phyloP scores from a whole-genome alignment of 2,113 vertebrate species.

The Pitta sordida region DNA sequence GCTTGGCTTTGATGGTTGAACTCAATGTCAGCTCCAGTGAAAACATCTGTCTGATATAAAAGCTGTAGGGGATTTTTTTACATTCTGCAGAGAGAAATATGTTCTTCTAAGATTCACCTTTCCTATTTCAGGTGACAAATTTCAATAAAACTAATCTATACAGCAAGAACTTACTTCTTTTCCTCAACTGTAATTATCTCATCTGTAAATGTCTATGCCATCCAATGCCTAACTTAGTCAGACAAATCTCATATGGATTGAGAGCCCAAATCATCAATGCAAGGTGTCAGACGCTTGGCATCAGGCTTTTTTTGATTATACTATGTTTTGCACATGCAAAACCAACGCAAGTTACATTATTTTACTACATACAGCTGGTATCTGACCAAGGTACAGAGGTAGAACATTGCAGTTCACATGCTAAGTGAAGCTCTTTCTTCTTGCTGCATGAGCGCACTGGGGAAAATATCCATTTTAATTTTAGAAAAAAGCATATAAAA shows the following conservation, averaged over 20 bases:
- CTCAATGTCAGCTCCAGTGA: fast-evolving
- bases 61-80: not conserved
- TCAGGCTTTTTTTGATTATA: not conserved
- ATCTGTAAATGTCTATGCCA: not conserved
- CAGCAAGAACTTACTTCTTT: not conserved
- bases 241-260: not conserved
- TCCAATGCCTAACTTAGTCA: not conserved
- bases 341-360: not conserved
- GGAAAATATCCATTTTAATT: not conserved
- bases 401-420: not conserved
- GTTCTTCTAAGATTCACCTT: not conserved
- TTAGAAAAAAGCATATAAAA: not conserved
- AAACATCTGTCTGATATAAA: not conserved
- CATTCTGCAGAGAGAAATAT: not conserved
- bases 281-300: not conserved
- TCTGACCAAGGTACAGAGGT: not conserved
- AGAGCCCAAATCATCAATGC: not conserved
- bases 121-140: not conserved
- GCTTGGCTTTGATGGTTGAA: not conserved
- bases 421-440: not conserved
- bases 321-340: not conserved
- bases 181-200: not conserved
- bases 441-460: not conserved
- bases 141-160: not conserved
- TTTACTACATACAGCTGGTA: not conserved